Base-by-base conservation (phyloP, 2,888 invertebrate species). In the Toxonevra muliebris region DNA sequence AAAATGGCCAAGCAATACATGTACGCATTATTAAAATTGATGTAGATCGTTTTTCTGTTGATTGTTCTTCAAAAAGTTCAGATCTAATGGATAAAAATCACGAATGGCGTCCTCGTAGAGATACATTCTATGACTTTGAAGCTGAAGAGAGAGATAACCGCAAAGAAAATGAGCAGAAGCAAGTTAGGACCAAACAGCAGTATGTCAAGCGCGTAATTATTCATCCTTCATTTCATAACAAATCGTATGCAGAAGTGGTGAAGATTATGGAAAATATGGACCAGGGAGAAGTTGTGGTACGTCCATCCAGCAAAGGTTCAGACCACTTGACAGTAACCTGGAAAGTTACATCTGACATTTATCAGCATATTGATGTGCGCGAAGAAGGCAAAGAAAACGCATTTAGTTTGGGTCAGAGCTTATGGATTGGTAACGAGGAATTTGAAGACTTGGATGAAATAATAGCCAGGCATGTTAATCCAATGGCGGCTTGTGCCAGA, bases 371-470 rank as follows among this genome's bases (percentile, higher is more conserved):
- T 69, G 98, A 98, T 82, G 92, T 99, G 0, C 88, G 92, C 59
- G 99, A 99, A 85, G 94, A 97, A 81, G 96, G 96, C 13, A 99
- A 99, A 87, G 94, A 95, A 80, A 98, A 98, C 82, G 93, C 94
- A 0, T 99, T 98, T 83, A 96, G 97, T 65, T 87, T 99, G 74
- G 98, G 98, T 62, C 90, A 90, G 78, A 90, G 90, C 7, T 87
- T 98, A 12, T 93, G 92, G 91, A 98, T 98, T 76, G 92, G 91
- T 45, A 91, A 89, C 70, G 95, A 97, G 78, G 97, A 97, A 80
- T 99, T 96, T 85, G 99, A 99, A 87, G 99, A 99, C 86, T 87
- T 99, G 43, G 99, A 99, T 85, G 99, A 99, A 91, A 99, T 99
- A 69, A 95, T 99, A 65, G 98, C 98, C 0, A 90, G 98, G 12